A percentile compares a stretch with the other conserved stretches of the same genome.
These are phyloP conservation scores for Drosophila azteca DNA, from an alignment of 1,140 invertebrate genomes.

Conservation along the genomic window DNA sequence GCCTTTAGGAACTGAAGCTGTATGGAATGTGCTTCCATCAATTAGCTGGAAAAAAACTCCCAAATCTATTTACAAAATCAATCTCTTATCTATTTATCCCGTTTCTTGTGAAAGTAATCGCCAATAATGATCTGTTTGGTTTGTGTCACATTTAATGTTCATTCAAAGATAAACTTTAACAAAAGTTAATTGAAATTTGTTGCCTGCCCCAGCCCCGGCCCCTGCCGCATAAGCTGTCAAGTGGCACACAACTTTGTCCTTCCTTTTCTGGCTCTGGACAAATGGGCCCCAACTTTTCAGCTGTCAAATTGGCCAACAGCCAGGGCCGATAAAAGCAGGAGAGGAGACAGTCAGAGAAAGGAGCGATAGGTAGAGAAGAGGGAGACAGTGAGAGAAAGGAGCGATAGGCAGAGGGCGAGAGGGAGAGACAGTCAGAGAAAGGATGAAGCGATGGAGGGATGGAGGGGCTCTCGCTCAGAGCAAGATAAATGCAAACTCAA, in stretches of 20 bases:
- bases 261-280: background rate
- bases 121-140: slow-evolving; percentile 1
- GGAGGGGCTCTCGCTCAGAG: background rate
- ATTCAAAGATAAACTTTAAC: slow-evolving; percentile 44
- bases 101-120: too few relatives aligned
- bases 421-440: too few relatives aligned
- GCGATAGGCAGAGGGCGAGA: too few relatives aligned
- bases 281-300: slow-evolving; percentile 38
- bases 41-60: background rate
- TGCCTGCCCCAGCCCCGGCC: background rate
- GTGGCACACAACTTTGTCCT: slow-evolving; percentile 31
- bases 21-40: background rate
- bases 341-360: background rate
- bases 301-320: slow-evolving; percentile 45
- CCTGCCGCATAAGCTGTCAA: slow-evolving; percentile 12
- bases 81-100: too few relatives aligned
- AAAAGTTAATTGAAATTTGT: slow-evolving; percentile 47
- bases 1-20: too few relatives aligned
- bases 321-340: slow-evolving; percentile 37
- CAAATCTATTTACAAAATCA: too few relatives aligned
- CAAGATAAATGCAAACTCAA: slow-evolving; percentile 31
- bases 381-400: background rate
- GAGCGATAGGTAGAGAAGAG: background rate
- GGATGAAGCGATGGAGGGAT: background rate
- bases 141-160: slow-evolving; percentile 20